These are phyloP conservation scores for Tyria jacobaeae DNA, from an alignment of 2,888 invertebrate genomes.

Conservation along the genomic window DNA sequence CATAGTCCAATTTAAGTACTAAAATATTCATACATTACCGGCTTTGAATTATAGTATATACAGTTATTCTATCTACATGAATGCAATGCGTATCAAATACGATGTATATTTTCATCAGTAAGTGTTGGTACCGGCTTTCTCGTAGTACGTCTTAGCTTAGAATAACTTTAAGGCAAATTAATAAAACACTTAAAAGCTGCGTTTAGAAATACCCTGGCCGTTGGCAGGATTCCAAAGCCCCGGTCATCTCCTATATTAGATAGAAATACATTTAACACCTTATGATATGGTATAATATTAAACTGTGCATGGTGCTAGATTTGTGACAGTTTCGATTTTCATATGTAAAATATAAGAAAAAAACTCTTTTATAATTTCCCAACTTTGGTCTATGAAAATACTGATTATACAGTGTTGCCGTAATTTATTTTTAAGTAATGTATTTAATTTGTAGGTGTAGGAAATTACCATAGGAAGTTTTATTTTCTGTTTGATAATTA, in stretches of 20 bases:
- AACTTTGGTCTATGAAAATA: constrained; percentile 18
- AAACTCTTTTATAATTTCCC: constrained; percentile 5
- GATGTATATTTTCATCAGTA: constrained; percentile 31
- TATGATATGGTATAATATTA: constrained; percentile 39
- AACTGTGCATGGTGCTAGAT: constrained; percentile 19
- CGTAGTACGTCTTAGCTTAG: constrained; percentile 56
- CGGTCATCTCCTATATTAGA: constrained; percentile 72
- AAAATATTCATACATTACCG: constrained; percentile 31
- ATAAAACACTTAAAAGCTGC: constrained; percentile 83
- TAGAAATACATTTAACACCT: constrained; percentile 53
- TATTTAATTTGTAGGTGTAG: constrained; percentile 13
- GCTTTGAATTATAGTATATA: constrained; percentile 14
- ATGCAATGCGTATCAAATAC: constrained; percentile 29
- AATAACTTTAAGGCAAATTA: constrained; percentile 80
- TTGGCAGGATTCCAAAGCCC: constrained; percentile 71
- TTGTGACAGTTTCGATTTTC: constrained; percentile 15
- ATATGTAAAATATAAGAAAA: constrained; percentile 24
- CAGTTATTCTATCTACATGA: background rate
- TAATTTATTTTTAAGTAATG: constrained; percentile 1
- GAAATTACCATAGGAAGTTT: background rate
- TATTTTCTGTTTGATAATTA: constrained; percentile 5
- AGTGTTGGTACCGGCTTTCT: constrained; percentile 39
- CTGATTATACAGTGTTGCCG: constrained; percentile 5
- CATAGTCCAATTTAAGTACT: constrained; percentile 32
- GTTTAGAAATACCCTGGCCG: constrained; percentile 75